Evolutionary conservation across 2,888 invertebrate genomes (phyloP).

Genomic region (Cyaniris semiargus): DNA sequence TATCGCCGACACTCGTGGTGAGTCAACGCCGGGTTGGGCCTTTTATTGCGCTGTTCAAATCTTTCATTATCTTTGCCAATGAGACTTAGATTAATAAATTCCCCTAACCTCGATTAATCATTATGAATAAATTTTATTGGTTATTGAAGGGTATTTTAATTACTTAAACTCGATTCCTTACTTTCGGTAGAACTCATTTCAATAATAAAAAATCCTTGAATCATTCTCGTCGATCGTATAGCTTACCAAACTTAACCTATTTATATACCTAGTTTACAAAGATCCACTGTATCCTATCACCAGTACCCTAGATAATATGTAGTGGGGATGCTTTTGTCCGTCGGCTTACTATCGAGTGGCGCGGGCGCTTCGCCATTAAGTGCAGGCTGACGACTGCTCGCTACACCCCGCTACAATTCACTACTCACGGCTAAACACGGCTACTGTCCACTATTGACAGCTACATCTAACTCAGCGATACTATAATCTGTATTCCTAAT

Average conservation of each 20-base stretch:
- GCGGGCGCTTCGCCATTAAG: slow-evolving; percentile 60
- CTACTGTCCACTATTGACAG: not conserved
- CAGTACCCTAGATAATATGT: slow-evolving; percentile 43
- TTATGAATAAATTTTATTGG: not conserved
- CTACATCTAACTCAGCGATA: not conserved
- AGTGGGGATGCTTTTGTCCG: slow-evolving; percentile 57
- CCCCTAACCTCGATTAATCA: not conserved
- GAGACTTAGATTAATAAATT: not conserved
- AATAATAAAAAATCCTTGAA: no score
- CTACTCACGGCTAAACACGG: not conserved
- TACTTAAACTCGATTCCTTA: not conserved
- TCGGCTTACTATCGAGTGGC: slow-evolving; percentile 56
- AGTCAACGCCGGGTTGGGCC: not conserved
- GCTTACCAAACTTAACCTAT: no score
- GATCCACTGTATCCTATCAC: not conserved
- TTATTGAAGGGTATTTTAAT: not conserved
- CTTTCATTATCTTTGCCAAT: not conserved
- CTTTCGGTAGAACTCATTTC: no score
- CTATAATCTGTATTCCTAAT: not conserved
- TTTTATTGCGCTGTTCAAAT: not conserved
- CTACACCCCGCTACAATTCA: not conserved
- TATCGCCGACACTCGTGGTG: not conserved
- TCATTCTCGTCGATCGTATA: no score
- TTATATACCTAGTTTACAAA: not conserved
- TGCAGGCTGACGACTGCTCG: slow-evolving; percentile 47